Evolutionary conservation across 2,797 vertebrate species (phyloP).

Genomic region (Clarias platycephalus): DNA sequence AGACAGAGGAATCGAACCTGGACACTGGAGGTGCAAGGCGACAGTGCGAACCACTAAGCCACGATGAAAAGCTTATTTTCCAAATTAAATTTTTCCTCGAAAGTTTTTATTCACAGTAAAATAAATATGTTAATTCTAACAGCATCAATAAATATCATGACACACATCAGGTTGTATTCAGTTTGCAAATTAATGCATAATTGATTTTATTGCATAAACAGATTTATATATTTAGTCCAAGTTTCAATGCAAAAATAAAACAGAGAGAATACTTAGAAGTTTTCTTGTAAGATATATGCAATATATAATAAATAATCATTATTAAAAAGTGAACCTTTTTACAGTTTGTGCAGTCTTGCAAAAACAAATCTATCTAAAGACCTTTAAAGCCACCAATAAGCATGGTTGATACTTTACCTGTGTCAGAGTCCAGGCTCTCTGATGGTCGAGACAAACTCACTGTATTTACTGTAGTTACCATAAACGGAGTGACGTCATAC

Average conservation of each 20-base stretch:
- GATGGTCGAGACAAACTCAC: neutral
- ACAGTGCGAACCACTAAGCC: too few species aligned
- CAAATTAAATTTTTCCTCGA: neutral
- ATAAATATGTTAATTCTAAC: neutral
- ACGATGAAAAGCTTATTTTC: neutral
- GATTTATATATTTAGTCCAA: neutral
- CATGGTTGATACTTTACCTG: slow-evolving; percentile 6
- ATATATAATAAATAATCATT: neutral
- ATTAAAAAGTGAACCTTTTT: neutral
- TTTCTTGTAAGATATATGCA: neutral
- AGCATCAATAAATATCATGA: neutral
- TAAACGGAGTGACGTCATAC: slow-evolving; percentile 6
- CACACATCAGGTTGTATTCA: too few species aligned
- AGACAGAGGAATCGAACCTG: too few species aligned
- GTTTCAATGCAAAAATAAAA: neutral
- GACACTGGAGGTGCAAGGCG: too few species aligned
- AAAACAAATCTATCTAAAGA: neutral
- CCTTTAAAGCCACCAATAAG: neutral
- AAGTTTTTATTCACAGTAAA: neutral
- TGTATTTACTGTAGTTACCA: neutral
- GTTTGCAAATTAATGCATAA: neutral
- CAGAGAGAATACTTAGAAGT: neutral
- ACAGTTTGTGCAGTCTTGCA: neutral
- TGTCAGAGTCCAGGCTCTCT: neutral
- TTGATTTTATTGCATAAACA: neutral